Evolutionary conservation across 2,888 invertebrate genomes (phyloP).

Genomic region (Trissolcus brochymenae): DNA sequence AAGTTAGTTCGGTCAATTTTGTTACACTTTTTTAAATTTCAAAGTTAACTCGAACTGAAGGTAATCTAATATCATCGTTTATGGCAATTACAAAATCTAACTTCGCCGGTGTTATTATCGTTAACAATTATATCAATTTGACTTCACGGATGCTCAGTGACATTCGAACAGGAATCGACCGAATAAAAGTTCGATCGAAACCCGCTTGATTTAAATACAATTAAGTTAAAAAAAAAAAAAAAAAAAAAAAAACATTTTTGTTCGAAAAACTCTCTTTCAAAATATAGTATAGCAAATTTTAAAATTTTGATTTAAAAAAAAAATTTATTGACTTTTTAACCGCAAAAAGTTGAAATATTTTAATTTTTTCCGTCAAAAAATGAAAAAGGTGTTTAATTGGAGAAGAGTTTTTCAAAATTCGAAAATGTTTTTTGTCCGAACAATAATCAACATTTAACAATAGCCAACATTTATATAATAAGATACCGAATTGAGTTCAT

Average conservation of each 20-base stretch:
- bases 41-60: too few relatives aligned
- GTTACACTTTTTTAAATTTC: too few relatives aligned
- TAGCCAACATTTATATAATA: conserved; percentile 76
- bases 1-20: too few relatives aligned
- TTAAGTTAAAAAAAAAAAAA: too few relatives aligned
- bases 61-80: too few relatives aligned
- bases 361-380: neutral
- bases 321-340: neutral
- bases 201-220: conserved; percentile 69
- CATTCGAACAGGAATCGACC: conserved; percentile 65
- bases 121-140: conserved; percentile 36
- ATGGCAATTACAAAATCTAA: too few relatives aligned
- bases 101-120: too few relatives aligned
- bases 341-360: too few relatives aligned
- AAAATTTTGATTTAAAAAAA: conserved; percentile 1
- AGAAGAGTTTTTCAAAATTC: conserved; percentile 59
- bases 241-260: conserved; percentile 62
- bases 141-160: conserved; percentile 74
- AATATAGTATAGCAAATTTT: neutral
- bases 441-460: conserved; percentile 76
- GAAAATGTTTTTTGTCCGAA: conserved; percentile 65
- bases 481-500: conserved; percentile 72
- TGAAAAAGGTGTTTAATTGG: too few relatives aligned
- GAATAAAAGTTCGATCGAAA: conserved; percentile 65
- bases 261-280: conserved; percentile 59